Evolutionary conservation across 2,888 invertebrate species (phyloP).

Genomic region (Hydriomena furcata): DNA sequence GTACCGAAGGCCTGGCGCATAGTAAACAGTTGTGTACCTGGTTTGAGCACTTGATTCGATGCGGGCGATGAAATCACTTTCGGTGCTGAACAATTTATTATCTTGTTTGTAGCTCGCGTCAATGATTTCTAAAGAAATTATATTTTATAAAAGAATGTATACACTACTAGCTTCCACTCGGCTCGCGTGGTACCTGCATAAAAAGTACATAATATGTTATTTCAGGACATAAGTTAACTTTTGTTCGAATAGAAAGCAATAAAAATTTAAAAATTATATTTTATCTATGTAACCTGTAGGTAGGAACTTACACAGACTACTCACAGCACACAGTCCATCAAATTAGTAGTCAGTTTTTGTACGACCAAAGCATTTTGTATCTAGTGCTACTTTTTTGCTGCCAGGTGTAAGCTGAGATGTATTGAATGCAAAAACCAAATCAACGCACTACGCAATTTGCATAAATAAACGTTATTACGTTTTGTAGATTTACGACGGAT

Average conservation of each 20-base stretch:
- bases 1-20: conserved; percentile 26
- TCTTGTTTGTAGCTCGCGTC: too few species aligned
- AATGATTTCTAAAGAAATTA: too few species aligned
- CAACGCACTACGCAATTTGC: conserved; percentile 34
- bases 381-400: conserved; percentile 17
- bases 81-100: conserved; percentile 8
- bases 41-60: conserved; percentile 21
- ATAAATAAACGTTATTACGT: conserved; percentile 37
- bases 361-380: background rate
- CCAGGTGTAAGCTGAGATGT: conserved; percentile 21
- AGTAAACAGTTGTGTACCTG: conserved; percentile 26
- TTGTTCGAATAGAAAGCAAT: too few species aligned
- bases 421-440: conserved; percentile 35
- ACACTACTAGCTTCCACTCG: too few species aligned
- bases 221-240: too few species aligned
- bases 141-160: too few species aligned
- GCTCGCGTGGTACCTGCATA: too few species aligned
- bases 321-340: conserved; percentile 6
- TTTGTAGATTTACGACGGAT: conserved; percentile 39
- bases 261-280: too few species aligned
- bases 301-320: too few species aligned
- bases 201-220: too few species aligned
- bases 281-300: too few species aligned
- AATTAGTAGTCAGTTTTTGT: conserved; percentile 10
- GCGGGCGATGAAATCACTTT: conserved; percentile 29